Conservation (phyloP, 2,888 invertebrate genomes). For the Dynastes grantii region DNA sequence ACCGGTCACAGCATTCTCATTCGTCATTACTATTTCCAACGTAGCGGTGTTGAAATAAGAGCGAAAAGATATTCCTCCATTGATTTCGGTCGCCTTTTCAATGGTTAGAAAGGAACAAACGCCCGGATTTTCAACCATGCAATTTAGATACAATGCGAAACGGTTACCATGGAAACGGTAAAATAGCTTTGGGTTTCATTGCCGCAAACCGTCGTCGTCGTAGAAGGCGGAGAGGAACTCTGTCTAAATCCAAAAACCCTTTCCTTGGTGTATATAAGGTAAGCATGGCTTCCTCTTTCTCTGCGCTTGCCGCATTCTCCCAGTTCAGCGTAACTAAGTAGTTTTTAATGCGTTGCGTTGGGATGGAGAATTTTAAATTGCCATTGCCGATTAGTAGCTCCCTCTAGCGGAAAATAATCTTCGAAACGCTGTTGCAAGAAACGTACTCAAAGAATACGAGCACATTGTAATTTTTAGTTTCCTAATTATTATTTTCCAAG, state of each 20-base stretch:
- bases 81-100: constrained; percentile 29
- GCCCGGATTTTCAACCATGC: constrained; percentile 50
- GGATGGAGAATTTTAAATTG: constrained; percentile 31
- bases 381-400: constrained; percentile 1
- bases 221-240: constrained; percentile 8
- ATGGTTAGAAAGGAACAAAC: constrained; percentile 27
- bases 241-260: constrained; percentile 22
- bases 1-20: neutral
- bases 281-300: neutral
- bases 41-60: neutral
- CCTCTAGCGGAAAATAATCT: constrained; percentile 19
- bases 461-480: neutral
- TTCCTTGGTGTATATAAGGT: neutral
- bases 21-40: constrained; percentile 7
- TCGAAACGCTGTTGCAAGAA: neutral
- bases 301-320: neutral
- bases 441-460: neutral
- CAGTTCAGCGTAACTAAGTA: constrained; percentile 18
- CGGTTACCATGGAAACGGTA: constrained; percentile 38
- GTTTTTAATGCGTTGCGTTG: constrained; percentile 33
- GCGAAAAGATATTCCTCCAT: constrained; percentile 3
- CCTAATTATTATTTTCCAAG: neutral
- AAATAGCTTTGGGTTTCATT: constrained; percentile 40
- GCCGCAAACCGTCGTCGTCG: constrained; percentile 11
- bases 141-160: constrained; percentile 53